Evolutionary conservation across 64 coral and sea anemone genomes (phyloP).

Genomic region (Stichodactyla helianthus): DNA sequence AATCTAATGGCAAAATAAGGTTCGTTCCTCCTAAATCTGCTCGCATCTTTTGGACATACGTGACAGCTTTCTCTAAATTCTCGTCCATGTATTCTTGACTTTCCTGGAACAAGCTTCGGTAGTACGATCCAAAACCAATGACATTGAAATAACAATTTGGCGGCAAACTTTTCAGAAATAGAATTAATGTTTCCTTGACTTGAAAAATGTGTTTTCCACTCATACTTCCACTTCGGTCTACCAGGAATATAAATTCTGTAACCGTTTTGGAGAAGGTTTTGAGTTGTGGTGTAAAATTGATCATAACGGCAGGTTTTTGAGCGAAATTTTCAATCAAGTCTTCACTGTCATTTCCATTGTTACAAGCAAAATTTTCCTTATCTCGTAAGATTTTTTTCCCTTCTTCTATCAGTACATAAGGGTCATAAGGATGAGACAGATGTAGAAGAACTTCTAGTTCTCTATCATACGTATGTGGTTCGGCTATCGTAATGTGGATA

Average conservation of each 20-base stretch:
- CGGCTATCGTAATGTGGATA: constrained; percentile 84
- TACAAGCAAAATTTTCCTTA: neutral
- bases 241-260: constrained; percentile 87
- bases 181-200: constrained; percentile 78
- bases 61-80: constrained; percentile 50
- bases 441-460: constrained; percentile 80
- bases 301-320: constrained; percentile 69
- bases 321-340: constrained; percentile 68
- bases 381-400: constrained; percentile 47
- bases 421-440: constrained; percentile 75
- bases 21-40: constrained; percentile 85
- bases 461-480: constrained; percentile 74
- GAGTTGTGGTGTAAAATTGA: constrained; percentile 66
- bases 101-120: constrained; percentile 82
- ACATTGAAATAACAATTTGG: constrained; percentile 82
- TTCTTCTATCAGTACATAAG: constrained; percentile 89
- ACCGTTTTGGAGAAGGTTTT: constrained; percentile 15
- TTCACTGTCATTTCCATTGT: neutral
- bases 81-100: constrained; percentile 68
- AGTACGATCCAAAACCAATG: constrained; percentile 87
- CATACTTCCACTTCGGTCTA: constrained; percentile 98
- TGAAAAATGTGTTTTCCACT: constrained; percentile 86
- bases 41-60: constrained; percentile 86
- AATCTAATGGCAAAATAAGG: constrained; percentile 72
- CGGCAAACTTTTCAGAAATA: constrained; percentile 92